Base-by-base conservation (phyloP, 2,113 vertebrate species). In the Albula glossodonta region DNA sequence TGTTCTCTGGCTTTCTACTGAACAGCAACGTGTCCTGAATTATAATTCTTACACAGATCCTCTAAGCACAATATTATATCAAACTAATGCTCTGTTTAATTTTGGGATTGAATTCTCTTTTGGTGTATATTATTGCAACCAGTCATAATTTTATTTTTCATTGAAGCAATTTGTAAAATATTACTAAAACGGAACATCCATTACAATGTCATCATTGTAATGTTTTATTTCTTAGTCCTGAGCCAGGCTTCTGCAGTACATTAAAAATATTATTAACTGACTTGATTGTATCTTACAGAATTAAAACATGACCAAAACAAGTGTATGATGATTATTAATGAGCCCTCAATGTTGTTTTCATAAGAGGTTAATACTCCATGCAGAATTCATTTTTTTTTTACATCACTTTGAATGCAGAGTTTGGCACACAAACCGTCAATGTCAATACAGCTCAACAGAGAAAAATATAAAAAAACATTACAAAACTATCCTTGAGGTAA, bases 1-100 rank as follows among this genome's bases (percentile, higher is more conserved):
- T 79, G 84, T 56, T 51, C 52, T 56, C n/a, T 31, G 70, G 8
- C 80, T 53, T 85, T 85, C 52, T 57, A 52, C 60, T 79, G 10
- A 48, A 85, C 74, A 13, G 52, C 52, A 53, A 56, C 15, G 77
- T 85, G 77, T 80, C 53, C 77, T 79, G 84, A 85, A 85, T 85
- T 53, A 49, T 80, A 79, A 53, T 79, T 41, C 57, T 56, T 19
- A 70, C 41, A 79, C 56, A 57, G 78, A 57, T 85, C 48, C 25
- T 56, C 70, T 52, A 79, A 79, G 49, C 25, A 79, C 74, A 31
- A n/a, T 85, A 80, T 85, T 85, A 60, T 60, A 80, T 80, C 52
- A 85, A n/a, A 10, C n/a, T 74, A 5, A 79, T 85, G 50, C 52
- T 57, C 74, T 80, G 25, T 51, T 80, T 78, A 51, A 84, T 57